These are phyloP conservation scores for Caloenas nicobarica DNA, from an alignment of 2,113 vertebrate genomes.

Conservation along the genomic window DNA sequence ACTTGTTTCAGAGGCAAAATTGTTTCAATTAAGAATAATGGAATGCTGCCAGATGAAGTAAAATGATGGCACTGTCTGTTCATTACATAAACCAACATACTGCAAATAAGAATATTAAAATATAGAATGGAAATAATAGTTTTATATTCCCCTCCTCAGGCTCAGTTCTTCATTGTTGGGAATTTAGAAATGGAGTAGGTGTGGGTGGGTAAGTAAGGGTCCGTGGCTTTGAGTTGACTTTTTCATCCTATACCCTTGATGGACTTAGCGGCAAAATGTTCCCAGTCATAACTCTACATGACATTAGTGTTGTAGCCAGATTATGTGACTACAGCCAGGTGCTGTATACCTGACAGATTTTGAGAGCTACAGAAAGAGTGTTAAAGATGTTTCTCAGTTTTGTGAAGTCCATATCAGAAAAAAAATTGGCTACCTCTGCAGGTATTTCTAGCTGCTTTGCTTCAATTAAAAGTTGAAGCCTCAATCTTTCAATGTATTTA, in stretches of 20 bases:
- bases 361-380: background rate
- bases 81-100: background rate
- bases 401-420: background rate
- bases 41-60: background rate
- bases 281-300: background rate
- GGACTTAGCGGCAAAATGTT: background rate
- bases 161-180: background rate
- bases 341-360: background rate
- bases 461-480: background rate
- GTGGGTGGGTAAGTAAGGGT: background rate
- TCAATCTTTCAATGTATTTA: background rate
- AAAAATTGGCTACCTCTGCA: background rate
- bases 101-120: background rate
- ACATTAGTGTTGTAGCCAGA: background rate
- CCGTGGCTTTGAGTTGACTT: background rate
- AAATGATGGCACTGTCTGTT: background rate
- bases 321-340: background rate
- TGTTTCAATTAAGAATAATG: conserved; percentile 1
- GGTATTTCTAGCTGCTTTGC: background rate
- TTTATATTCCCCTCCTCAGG: background rate
- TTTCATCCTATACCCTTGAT: background rate
- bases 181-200: background rate
- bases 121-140: background rate
- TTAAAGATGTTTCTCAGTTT: background rate
- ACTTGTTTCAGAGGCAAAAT: background rate